phyloP scores from a whole-genome alignment of 2,797 vertebrate species.

The Halcyon badia region DNA sequence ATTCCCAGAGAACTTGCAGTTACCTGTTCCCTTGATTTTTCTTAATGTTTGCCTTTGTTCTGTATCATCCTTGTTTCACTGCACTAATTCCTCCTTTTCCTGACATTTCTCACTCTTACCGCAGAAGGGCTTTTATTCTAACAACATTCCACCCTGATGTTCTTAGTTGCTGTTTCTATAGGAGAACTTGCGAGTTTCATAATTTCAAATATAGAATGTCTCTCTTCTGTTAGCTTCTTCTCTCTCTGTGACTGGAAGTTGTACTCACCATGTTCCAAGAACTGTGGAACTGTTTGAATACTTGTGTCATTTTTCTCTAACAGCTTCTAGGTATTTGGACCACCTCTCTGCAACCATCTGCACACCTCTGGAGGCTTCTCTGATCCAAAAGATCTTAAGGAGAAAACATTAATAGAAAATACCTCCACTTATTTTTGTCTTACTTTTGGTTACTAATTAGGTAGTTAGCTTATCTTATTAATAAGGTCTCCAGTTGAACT shows the following conservation, averaged over 20 bases:
- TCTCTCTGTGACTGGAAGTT: neutral
- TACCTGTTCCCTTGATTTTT: neutral
- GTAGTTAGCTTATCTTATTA: neutral
- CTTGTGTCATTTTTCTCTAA: neutral
- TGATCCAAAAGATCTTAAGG: neutral
- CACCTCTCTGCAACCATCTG: neutral
- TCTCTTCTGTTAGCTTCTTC: neutral
- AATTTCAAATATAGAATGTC: neutral
- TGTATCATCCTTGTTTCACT: neutral
- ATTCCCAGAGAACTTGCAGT: neutral
- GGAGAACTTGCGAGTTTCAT: neutral
- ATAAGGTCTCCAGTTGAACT: neutral
- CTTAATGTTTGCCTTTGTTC: neutral
- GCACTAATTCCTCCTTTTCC: neutral
- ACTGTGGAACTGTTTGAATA: neutral
- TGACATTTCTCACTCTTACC: neutral
- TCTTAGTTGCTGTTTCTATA: neutral
- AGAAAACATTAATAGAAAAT: neutral
- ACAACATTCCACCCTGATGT: fast-evolving
- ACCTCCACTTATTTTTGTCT: neutral
- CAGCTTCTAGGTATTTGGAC: neutral
- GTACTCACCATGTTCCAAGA: neutral
- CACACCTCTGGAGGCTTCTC: neutral
- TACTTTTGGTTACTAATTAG: neutral
- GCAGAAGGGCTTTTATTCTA: neutral